These are phyloP conservation scores for Natator depressus DNA, from an alignment of 2,113 vertebrate genomes.

Conservation along the genomic window DNA sequence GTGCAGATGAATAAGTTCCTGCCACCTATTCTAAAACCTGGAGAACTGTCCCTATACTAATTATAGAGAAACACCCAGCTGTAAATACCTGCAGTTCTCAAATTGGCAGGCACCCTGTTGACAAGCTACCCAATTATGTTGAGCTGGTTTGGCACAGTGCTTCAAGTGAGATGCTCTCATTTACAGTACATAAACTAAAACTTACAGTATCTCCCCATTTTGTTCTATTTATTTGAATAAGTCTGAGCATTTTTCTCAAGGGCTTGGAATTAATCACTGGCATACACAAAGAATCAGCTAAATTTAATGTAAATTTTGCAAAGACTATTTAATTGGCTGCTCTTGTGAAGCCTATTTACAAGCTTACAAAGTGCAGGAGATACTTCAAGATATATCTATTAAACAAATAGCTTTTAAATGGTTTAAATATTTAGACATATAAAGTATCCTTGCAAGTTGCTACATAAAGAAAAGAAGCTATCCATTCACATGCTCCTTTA, in stretches of 20 bases:
- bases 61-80: background rate
- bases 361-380: background rate
- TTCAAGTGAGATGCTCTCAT: background rate
- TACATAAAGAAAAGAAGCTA: background rate
- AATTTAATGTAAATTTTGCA: background rate
- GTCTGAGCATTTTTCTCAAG: background rate
- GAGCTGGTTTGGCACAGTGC: background rate
- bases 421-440: background rate
- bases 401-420: background rate
- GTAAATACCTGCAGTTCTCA: background rate
- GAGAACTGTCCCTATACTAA: background rate
- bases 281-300: background rate
- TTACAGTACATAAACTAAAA: background rate
- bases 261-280: slow-evolving; percentile 12
- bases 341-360: background rate
- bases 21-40: background rate
- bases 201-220: background rate
- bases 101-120: background rate
- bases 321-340: background rate
- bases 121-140: background rate
- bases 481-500: background rate
- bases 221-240: background rate
- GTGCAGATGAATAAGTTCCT: background rate
- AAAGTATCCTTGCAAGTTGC: background rate
- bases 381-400: background rate